A percentile compares a stretch with the other conserved stretches of the same genome.
Evolutionary conservation across 1,140 invertebrate species (phyloP).

Genomic region (Temnothorax curvispinosus): DNA sequence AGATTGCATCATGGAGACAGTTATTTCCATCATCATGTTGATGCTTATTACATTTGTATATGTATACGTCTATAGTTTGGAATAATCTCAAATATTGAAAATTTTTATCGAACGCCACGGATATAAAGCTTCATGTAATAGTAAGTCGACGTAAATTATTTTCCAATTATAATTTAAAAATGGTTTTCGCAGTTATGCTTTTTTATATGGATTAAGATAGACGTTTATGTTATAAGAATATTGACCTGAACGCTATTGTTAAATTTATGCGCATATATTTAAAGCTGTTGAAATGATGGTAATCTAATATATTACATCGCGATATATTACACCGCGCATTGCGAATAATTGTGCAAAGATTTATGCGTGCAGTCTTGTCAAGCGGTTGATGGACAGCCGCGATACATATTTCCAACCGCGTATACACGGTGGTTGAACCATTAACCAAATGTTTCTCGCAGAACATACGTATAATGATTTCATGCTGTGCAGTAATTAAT

Average conservation of each 20-base stretch:
- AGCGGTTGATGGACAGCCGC: neutral
- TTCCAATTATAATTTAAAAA: neutral
- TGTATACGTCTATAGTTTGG: neutral
- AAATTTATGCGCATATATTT: neutral
- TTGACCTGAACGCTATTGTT: neutral
- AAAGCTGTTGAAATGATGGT: neutral
- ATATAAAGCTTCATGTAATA: neutral
- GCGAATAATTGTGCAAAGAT: slow-evolving; percentile 17
- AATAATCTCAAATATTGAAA: neutral
- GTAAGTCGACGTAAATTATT: neutral
- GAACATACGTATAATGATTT: slow-evolving; percentile 59
- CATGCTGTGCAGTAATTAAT: slow-evolving; percentile 53
- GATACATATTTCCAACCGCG: slow-evolving; percentile 27
- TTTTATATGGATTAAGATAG: neutral
- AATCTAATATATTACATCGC: neutral
- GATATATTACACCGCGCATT: neutral
- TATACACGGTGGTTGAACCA: slow-evolving; percentile 1
- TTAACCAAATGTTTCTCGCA: slow-evolving; percentile 50
- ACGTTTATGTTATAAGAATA: neutral
- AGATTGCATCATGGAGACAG: neutral
- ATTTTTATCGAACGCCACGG: neutral
- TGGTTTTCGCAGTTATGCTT: neutral
- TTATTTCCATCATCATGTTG: slow-evolving; percentile 6
- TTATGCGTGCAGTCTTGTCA: neutral
- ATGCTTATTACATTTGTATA: neutral